Evolutionary conservation across 2,888 invertebrate genomes (phyloP), one percentile per base, ranked within the genome.

Genomic region (Dryocosmus kuriphilus): DNA sequence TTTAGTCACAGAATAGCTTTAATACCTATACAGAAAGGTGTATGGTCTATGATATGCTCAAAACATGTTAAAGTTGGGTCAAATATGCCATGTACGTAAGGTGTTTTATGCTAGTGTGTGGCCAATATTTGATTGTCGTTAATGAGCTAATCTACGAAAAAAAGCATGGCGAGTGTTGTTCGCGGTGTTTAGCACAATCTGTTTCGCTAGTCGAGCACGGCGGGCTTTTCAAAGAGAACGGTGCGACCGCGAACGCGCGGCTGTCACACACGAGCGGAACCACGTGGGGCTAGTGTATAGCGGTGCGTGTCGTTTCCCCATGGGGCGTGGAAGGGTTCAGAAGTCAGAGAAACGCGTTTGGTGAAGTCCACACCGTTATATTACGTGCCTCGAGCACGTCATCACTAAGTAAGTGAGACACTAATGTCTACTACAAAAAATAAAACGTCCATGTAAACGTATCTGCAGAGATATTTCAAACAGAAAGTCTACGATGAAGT

Each of bases 141-240:
- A 60, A 63, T 63, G 32, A 35, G 35, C 32, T 32, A 62, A 62
- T 32, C 32, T n/a, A 62, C n/a, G n/a, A 71, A 60, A 76, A 62
- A 51, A 75, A 80, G 75, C 80, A 77, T 79, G 71, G 77, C 77
- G 79, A 16, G 79, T 60, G 61, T 77, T 67, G 77, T 41, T 38
- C 61, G 77, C 77, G 80, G 77, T 79, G 79, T 77, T 74, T 55
- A 22, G 75, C 22, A 61, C 79, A 73, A 81, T 83, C 78, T 77
- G 83, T 77, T 75, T 77, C 77, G 78, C 82, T 60, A 77, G 67
- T 57, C 24, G 38, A 57, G 74, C 74, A 55, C 38, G 82, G 60
- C 74, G 30, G 74, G 65, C 79, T 83, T 83, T 80, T 83, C 79
- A 81, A 83, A 83, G 79, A 32, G 82, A 32, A 77, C 81, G 78